A percentile compares a stretch with the other conserved stretches of the same genome.
Evolutionary conservation across 1,140 invertebrate species (phyloP).

Genomic region (Hypothenemus hampei): DNA sequence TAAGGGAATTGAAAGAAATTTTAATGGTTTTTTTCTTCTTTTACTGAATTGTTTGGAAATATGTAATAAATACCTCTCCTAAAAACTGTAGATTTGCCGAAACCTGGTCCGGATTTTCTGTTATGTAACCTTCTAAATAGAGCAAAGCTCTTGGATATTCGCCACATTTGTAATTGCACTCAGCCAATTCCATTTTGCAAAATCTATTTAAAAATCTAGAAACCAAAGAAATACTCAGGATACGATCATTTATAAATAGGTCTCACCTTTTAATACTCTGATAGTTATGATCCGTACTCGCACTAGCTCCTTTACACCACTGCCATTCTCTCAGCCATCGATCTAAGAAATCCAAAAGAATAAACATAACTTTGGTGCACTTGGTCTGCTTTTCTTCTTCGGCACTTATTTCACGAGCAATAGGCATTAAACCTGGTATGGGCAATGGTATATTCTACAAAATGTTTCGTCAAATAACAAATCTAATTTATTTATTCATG

Average conservation of each 20-base stretch:
- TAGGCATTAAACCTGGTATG: constrained; percentile 16
- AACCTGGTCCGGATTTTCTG: constrained; percentile 51
- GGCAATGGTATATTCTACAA: constrained; percentile 30
- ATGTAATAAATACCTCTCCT: constrained; percentile 54
- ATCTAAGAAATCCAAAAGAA: constrained; percentile 66
- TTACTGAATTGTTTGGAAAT: too few species aligned
- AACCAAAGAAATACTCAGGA: too few species aligned
- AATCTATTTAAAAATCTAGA: constrained; percentile 53
- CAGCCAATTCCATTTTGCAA: constrained; percentile 61
- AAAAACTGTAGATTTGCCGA: constrained; percentile 58
- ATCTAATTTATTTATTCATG: not conserved
- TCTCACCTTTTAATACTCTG: constrained; percentile 33
- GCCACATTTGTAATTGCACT: constrained; percentile 64
- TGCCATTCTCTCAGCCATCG: constrained; percentile 65
- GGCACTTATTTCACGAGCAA: constrained; percentile 29
- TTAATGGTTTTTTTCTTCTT: not conserved
- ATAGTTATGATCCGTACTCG: constrained; percentile 34
- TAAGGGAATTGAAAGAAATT: not conserved
- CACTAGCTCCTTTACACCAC: constrained; percentile 34
- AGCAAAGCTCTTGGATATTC: constrained; percentile 69
- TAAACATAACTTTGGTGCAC: constrained; percentile 63
- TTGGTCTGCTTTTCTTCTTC: constrained; percentile 40
- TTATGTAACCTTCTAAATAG: constrained; percentile 69
- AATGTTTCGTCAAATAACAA: not conserved
- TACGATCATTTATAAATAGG: too few species aligned